phyloP scores from a whole-genome alignment of 2,888 invertebrate species.

The Zele albiditarsus region DNA sequence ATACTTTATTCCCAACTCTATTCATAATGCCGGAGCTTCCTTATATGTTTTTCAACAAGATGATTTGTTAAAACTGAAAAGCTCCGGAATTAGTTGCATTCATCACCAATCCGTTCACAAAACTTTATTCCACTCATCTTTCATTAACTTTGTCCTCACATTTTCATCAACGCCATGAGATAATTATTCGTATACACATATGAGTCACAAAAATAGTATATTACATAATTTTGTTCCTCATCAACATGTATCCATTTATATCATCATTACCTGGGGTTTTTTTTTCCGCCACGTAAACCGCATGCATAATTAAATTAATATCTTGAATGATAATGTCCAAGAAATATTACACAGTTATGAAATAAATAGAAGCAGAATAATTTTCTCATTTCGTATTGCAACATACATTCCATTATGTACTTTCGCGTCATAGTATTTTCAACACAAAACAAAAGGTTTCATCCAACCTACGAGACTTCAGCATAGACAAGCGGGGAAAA shows the following conservation, averaged over 20 bases:
- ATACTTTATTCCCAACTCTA: neutral
- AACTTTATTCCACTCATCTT: neutral
- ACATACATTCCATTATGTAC: too few species aligned
- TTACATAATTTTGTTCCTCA: neutral
- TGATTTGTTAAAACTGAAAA: neutral
- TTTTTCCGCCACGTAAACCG: neutral
- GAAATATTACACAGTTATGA: neutral
- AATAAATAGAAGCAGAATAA: neutral
- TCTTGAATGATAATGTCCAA: neutral
- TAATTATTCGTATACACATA: neutral
- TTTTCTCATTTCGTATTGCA: too few species aligned
- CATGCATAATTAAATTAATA: neutral
- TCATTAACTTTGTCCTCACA: neutral
- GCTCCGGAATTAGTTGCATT: neutral
- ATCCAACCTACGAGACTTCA: neutral
- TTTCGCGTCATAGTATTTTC: neutral
- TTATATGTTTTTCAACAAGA: neutral
- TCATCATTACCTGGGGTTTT: neutral
- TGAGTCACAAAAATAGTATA: neutral
- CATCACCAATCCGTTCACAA: neutral
- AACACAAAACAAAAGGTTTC: constrained; percentile 12
- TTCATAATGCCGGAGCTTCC: neutral
- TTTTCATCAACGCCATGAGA: neutral
- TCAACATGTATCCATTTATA: neutral
- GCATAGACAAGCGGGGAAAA: constrained; percentile 12